Base-by-base conservation (phyloP, 2,888 invertebrate species). In the Brachypalpus laphriformis region DNA sequence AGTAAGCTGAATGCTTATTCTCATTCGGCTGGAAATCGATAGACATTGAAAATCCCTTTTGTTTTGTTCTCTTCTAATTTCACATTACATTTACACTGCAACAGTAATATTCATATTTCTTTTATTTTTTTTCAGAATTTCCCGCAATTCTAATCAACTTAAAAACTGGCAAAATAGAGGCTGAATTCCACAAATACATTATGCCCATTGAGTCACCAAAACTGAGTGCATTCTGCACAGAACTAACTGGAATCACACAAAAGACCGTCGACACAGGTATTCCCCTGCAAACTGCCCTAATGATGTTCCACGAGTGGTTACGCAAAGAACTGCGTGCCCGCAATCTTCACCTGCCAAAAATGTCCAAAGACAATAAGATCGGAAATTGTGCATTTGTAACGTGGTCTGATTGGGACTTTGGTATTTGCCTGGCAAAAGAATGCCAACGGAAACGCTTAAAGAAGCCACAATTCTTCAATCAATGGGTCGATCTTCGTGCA, bases 331-430 rank as follows among this genome's bases (percentile, higher is more conserved):
- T 92, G 71, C 89, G 90, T 1, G 86, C 89, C 2, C 89, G 91
- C 1, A 90, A 90, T 75, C 87, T 92, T n/a, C 66, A 88, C 31
- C 87, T 92, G 87, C 91, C 91, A 20, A 91, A 93, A 87, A 90
- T 90, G 86, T 90, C 90, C 49, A 92, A 93, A 80, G 93, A 93
- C 65, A 92, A 92, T 68, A 89, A 93, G 85, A 87, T 90, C 70
- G 92, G 92, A 76, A 92, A 92, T 87, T 93, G 92, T 87, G 92
- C 92, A 4, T 93, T 93, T 87, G 93, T 93, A 51, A 94, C 94
- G 31, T 94, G 94, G 94, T 93, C 93, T 82, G 94, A 94, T 90
- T 94, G 94, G 94, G 94, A 95, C 90, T 92, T 95, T 59, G 93
- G 93, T 6, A 93, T 92, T 20, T 94, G 94, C 87, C 89, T 95